Evolutionary conservation across 2,113 vertebrate species (phyloP).

Genomic region (Oryzias melastigma): DNA sequence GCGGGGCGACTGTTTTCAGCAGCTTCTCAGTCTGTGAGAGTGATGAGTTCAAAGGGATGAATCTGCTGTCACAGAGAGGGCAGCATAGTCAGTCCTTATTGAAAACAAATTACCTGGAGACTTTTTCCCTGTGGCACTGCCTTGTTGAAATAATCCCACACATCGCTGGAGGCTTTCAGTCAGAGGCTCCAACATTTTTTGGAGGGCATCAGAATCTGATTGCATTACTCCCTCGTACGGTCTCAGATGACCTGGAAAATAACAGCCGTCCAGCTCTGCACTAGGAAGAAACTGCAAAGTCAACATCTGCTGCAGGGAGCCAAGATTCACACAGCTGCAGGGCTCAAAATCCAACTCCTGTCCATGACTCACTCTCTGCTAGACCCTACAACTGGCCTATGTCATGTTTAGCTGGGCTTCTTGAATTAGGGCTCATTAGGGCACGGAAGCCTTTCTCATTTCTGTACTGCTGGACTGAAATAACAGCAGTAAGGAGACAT

Average conservation of each 20-base stretch:
- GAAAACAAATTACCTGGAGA: slow-evolving; percentile 53
- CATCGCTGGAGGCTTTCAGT: slow-evolving; percentile 24
- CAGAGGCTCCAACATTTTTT: slow-evolving; percentile 14
- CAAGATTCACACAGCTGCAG: slow-evolving; percentile 16
- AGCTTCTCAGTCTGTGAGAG: slow-evolving; percentile 22
- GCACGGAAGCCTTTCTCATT: slow-evolving; percentile 12
- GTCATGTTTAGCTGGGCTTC: slow-evolving; percentile 27
- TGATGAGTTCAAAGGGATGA: slow-evolving; percentile 37
- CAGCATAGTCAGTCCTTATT: slow-evolving; percentile 36
- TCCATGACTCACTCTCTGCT: slow-evolving; percentile 11
- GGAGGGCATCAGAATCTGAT: slow-evolving; percentile 15
- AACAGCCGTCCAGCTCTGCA: slow-evolving; percentile 26
- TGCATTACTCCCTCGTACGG: slow-evolving; percentile 1
- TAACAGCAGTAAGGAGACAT: slow-evolving; percentile 11
- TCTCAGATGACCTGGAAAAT: slow-evolving; percentile 41
- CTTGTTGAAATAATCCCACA: slow-evolving; percentile 49
- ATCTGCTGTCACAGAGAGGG: slow-evolving; percentile 29
- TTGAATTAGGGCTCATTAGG: slow-evolving; percentile 28
- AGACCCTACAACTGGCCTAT: slow-evolving; percentile 9
- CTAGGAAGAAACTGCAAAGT: slow-evolving; percentile 1
- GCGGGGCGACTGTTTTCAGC: slow-evolving; percentile 15
- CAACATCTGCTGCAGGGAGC: slow-evolving; percentile 45
- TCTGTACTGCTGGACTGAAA: slow-evolving; percentile 10
- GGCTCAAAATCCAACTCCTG: slow-evolving; percentile 31
- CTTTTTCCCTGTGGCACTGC: slow-evolving; percentile 34